A percentile compares a stretch with the other conserved stretches of the same genome.
Evolutionary conservation across 2,113 vertebrate species (phyloP).

Genomic region (Sphyrna mokarran): DNA sequence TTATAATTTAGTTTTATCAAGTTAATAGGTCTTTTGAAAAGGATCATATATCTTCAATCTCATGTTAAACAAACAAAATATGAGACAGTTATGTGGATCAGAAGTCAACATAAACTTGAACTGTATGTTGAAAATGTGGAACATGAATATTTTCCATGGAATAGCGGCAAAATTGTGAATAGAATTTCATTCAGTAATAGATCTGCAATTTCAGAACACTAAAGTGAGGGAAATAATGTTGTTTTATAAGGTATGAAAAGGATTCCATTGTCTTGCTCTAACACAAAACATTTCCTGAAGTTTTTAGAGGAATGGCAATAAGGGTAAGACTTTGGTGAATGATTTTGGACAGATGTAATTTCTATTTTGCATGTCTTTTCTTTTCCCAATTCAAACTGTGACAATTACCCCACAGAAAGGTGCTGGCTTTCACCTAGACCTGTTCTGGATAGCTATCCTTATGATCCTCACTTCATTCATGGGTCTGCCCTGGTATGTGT

Average conservation of each 20-base stretch:
- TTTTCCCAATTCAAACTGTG: constrained; percentile 13
- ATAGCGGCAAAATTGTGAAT: neutral
- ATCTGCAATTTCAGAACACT: neutral
- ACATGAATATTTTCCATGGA: neutral
- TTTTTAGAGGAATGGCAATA: constrained; percentile 2
- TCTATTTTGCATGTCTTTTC: neutral
- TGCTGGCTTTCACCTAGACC: constrained; percentile 68
- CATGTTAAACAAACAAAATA: neutral
- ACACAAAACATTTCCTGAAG: neutral
- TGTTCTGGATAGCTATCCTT: constrained; percentile 63
- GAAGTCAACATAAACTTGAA: neutral
- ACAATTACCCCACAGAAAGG: constrained; percentile 56
- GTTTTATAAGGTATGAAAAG: neutral
- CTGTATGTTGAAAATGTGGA: neutral
- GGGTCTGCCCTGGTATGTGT: constrained; percentile 69
- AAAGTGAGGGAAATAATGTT: neutral
- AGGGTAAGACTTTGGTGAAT: constrained; percentile 2
- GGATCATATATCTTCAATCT: neutral
- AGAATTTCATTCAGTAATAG: neutral
- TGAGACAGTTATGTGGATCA: neutral
- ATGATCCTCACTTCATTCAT: constrained; percentile 55
- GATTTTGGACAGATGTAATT: constrained; percentile 19
- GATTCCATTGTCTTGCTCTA: neutral
- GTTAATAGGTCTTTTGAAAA: neutral
- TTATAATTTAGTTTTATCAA: neutral